phyloP scores from a whole-genome alignment of 2,113 vertebrate genomes.

The Salminus brasiliensis region DNA sequence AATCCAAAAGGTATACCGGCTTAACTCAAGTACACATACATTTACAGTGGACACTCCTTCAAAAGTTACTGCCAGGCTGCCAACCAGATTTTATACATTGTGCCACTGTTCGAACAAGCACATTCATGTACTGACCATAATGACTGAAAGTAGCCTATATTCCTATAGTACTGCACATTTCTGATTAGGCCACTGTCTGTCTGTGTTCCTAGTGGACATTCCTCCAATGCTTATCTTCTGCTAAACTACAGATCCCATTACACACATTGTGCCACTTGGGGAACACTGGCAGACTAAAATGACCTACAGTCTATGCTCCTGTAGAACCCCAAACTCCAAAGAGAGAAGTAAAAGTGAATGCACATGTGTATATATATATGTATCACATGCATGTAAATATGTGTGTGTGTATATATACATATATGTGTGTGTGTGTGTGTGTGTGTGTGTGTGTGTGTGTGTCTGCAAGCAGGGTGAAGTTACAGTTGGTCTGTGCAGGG shows the following conservation, averaged over 20 bases:
- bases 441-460: conserved; percentile 20
- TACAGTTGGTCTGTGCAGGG: conserved; percentile 43
- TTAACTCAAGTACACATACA: too few species aligned
- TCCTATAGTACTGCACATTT: neutral
- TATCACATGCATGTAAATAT: neutral
- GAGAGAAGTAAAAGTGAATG: too few species aligned
- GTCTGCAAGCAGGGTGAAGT: conserved; percentile 34
- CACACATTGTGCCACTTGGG: neutral
- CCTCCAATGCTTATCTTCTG: neutral
- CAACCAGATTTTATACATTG: too few species aligned
- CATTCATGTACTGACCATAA: too few species aligned
- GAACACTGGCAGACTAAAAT: neutral
- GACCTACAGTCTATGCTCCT: too few species aligned
- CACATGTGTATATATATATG: too few species aligned
- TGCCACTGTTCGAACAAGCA: too few species aligned
- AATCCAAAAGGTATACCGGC: too few species aligned
- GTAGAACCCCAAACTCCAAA: neutral
- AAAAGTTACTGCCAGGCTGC: too few species aligned
- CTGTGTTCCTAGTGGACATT: neutral
- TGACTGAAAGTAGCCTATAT: neutral
- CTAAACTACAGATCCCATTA: neutral
- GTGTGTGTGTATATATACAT: neutral
- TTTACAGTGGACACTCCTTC: too few species aligned
- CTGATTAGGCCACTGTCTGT: neutral
- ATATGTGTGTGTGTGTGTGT: conserved; percentile 14